A percentile compares a stretch with the other conserved stretches of the same genome.
These are phyloP conservation scores for Clarias gariepinus DNA, from an alignment of 2,113 vertebrate genomes.

Conservation along the genomic window DNA sequence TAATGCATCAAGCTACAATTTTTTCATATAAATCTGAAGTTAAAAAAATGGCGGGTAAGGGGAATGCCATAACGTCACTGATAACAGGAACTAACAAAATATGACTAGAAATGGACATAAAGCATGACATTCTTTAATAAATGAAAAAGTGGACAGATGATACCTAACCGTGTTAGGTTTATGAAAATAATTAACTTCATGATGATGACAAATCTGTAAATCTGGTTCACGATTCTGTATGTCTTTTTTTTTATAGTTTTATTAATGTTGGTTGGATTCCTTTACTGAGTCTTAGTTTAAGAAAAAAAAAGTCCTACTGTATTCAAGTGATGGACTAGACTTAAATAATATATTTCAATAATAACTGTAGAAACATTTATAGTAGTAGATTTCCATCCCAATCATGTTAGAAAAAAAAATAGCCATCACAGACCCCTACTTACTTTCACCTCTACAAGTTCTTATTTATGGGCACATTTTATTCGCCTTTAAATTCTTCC, in stretches of 20 bases:
- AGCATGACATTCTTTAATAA: background rate
- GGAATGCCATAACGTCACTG: background rate
- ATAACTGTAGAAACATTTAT: background rate
- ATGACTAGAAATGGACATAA: background rate
- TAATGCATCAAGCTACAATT: background rate
- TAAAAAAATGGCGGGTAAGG: background rate
- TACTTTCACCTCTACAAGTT: slow-evolving; percentile 59
- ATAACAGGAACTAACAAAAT: background rate
- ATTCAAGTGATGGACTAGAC: background rate
- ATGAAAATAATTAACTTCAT: background rate
- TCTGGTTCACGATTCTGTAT: background rate
- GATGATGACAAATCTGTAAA: background rate
- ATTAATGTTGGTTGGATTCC: background rate
- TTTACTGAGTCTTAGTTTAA: background rate
- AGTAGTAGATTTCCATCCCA: background rate
- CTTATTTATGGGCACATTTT: slow-evolving; percentile 56
- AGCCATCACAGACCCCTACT: background rate
- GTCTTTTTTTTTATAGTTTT: background rate
- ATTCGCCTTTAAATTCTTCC: slow-evolving; percentile 68
- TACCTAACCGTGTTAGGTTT: background rate
- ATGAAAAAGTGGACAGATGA: background rate
- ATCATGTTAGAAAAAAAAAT: background rate
- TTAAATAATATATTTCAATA: background rate
- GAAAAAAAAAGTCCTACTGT: too few species aligned
- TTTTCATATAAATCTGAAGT: background rate